Conservation (phyloP, 2,113 vertebrate genomes). For the Cochlearius cochlearius region DNA sequence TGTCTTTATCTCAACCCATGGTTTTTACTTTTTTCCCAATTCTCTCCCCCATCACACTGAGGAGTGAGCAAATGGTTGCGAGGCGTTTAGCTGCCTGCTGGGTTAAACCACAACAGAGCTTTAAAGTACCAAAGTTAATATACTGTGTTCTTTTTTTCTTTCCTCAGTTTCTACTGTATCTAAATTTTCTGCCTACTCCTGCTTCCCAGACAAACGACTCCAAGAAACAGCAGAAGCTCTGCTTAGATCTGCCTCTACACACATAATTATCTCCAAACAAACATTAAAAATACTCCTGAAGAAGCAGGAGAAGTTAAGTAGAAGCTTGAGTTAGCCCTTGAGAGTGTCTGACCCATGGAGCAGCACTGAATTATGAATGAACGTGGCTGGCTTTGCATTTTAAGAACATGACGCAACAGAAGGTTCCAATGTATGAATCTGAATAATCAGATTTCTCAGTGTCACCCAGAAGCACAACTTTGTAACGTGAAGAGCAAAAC, state of each 20-base stretch:
- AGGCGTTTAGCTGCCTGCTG: no score
- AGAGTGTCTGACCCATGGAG: slow-evolving; percentile 4
- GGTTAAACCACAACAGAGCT: not conserved
- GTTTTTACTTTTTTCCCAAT: no score
- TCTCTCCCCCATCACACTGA: no score
- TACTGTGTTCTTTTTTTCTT: not conserved
- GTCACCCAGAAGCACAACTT: not conserved
- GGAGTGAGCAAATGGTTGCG: no score
- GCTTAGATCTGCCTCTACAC: not conserved
- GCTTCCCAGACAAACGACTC: not conserved
- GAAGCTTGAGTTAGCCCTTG: not conserved
- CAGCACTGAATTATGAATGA: slow-evolving; percentile 3
- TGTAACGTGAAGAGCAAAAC: not conserved
- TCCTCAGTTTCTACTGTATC: not conserved
- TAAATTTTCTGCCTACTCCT: not conserved
- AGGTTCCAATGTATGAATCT: not conserved
- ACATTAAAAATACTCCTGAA: slow-evolving; percentile 28
- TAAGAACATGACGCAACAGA: slow-evolving; percentile 7
- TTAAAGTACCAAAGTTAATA: not conserved
- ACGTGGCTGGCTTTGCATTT: not conserved
- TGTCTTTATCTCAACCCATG: no score
- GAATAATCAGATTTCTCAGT: not conserved
- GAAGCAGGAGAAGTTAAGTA: not conserved
- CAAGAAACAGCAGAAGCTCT: not conserved
- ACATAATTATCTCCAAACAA: slow-evolving; percentile 28